These are phyloP conservation scores for Pseudopleuronectes americanus DNA, from an alignment of 2,797 vertebrate genomes.

Conservation along the genomic window DNA sequence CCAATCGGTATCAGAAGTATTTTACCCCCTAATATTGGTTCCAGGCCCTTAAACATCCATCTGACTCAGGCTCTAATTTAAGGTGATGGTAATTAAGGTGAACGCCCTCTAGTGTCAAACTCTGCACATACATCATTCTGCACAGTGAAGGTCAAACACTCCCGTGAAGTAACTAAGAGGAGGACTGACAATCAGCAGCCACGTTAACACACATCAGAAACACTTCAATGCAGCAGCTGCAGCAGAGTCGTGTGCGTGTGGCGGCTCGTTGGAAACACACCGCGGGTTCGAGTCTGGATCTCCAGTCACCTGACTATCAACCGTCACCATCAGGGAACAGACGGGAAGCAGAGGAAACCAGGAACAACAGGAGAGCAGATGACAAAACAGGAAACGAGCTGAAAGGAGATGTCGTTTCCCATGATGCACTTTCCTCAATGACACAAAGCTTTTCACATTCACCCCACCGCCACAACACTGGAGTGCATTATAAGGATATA, in stretches of 20 bases:
- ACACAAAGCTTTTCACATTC: constrained; percentile 15
- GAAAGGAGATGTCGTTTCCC: neutral
- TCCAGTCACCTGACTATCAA: too few relatives aligned
- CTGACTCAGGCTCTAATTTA: neutral
- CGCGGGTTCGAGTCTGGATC: too few relatives aligned
- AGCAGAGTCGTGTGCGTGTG: neutral
- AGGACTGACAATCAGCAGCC: neutral
- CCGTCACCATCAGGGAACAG: neutral
- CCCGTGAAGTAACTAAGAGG: neutral
- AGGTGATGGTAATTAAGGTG: neutral
- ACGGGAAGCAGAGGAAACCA: neutral
- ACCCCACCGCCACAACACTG: neutral
- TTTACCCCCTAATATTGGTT: too few relatives aligned
- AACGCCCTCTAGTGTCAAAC: neutral
- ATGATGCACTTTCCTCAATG: neutral
- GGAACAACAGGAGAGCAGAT: neutral
- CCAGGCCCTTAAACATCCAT: neutral
- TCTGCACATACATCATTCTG: neutral
- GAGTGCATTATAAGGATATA: constrained; percentile 41
- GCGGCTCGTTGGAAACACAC: too few relatives aligned
- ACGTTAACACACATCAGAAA: too few relatives aligned
- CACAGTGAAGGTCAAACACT: constrained; percentile 6
- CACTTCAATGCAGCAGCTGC: neutral
- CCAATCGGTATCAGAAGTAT: too few relatives aligned
- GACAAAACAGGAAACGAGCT: neutral